A percentile compares a stretch with the other conserved stretches of the same genome.
Conservation (phyloP, 2,113 vertebrate species). For the Colossoma macropomum region DNA sequence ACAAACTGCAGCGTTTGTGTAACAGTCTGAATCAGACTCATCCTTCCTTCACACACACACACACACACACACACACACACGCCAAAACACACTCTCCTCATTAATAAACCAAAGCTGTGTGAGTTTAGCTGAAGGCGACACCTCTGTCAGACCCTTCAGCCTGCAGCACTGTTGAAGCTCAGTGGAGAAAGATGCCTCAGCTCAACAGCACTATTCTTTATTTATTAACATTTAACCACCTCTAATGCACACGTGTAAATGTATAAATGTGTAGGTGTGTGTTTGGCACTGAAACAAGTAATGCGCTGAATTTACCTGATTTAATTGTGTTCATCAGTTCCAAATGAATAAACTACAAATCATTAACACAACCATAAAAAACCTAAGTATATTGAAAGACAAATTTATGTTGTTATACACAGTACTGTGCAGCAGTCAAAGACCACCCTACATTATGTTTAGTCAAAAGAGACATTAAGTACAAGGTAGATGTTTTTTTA, state of each 20-base stretch:
- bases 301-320: no score
- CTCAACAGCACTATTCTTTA: not conserved
- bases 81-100: not conserved
- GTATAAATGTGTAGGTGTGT: not conserved
- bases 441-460: no score
- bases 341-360: no score
- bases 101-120: slow-evolving; percentile 4
- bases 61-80: no score
- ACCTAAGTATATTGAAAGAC: no score
- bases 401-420: no score
- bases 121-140: slow-evolving; percentile 1
- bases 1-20: not conserved
- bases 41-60: not conserved
- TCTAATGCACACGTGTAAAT: not conserved
- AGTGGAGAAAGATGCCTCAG: not conserved
- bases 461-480: no score
- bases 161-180: not conserved
- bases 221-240: not conserved
- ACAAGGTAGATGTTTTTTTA: no score
- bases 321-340: no score
- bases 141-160: not conserved
- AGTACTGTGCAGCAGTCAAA: no score
- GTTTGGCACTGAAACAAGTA: not conserved
- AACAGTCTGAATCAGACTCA: not conserved
- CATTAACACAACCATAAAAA: no score